Percentiles rank a stretch among this genome's conserved stretches.
phyloP scores from a whole-genome alignment of 2,888 invertebrate species.

The Geophilus truncorum region DNA sequence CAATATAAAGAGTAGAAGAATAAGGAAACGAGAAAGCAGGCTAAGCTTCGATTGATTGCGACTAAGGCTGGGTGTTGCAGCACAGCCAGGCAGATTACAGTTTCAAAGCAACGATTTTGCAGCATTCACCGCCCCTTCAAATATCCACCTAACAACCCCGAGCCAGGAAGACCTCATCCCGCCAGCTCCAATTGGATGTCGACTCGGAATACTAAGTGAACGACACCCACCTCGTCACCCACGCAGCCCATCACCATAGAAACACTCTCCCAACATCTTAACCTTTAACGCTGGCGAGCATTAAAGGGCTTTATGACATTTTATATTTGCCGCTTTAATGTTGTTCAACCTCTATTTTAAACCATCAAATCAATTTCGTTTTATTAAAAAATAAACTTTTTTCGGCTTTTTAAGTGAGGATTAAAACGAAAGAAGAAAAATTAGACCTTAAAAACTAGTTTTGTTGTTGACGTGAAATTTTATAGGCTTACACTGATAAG shows the following conservation, averaged over 20 bases:
- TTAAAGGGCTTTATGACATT: not conserved
- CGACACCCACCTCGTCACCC: not conserved
- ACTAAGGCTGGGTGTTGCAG: slow-evolving; percentile 21
- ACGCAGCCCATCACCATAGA: not conserved
- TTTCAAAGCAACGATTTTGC: slow-evolving; percentile 27
- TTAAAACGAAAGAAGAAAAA: no score
- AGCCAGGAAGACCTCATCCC: slow-evolving; percentile 22
- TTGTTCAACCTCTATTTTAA: not conserved
- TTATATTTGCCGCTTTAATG: not conserved
- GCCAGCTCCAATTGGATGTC: slow-evolving; percentile 18
- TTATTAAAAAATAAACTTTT: not conserved
- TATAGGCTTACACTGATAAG: not conserved
- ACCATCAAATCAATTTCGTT: not conserved
- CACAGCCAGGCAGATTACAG: slow-evolving; percentile 17
- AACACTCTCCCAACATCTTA: not conserved
- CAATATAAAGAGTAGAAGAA: slow-evolving; percentile 17
- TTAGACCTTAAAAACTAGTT: no score
- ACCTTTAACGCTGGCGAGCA: not conserved
- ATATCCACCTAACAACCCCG: slow-evolving; percentile 20
- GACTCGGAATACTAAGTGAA: slow-evolving; percentile 21
- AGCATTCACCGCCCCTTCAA: slow-evolving; percentile 19
- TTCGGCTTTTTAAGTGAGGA: not conserved
- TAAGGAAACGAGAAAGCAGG: slow-evolving; percentile 24
- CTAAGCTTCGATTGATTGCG: slow-evolving; percentile 27
- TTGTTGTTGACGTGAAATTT: no score